These are phyloP conservation scores for Pemphredon lugubris DNA, from an alignment of 2,888 invertebrate species.

Conservation along the genomic window DNA sequence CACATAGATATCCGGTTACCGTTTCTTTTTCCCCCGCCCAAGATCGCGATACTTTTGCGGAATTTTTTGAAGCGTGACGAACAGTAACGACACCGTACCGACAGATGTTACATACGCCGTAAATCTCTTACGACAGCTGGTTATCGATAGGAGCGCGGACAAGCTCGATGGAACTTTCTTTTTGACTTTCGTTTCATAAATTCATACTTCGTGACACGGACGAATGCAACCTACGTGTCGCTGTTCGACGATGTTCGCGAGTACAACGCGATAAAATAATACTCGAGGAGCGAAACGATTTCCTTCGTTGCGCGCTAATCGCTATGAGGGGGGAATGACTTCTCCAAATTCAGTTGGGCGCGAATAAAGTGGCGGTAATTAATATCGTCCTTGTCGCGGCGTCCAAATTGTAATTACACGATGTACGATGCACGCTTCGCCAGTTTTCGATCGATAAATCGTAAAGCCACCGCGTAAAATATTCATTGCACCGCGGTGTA, in stretches of 20 bases:
- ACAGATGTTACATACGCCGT: slow-evolving; percentile 36
- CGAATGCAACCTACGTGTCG: slow-evolving; percentile 37
- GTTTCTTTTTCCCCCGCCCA: background rate
- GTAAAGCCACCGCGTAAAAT: background rate
- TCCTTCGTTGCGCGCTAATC: too few species aligned
- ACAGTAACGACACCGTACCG: slow-evolving; percentile 20
- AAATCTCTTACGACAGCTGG: slow-evolving; percentile 42
- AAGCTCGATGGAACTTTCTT: slow-evolving; percentile 15
- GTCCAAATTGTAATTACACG: too few species aligned
- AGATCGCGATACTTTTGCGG: slow-evolving; percentile 1
- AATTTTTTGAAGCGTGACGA: slow-evolving; percentile 26
- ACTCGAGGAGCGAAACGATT: too few species aligned
- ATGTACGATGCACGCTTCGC: too few species aligned
- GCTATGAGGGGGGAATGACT: too few species aligned
- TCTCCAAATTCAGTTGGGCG: too few species aligned
- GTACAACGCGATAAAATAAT: too few species aligned
- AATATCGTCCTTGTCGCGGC: too few species aligned
- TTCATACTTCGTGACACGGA: slow-evolving; percentile 16
- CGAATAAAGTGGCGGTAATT: too few species aligned
- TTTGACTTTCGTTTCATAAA: slow-evolving; percentile 38
- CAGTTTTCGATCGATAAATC: background rate
- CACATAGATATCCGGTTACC: background rate
- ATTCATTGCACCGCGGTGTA: background rate
- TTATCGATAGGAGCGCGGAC: slow-evolving; percentile 35
- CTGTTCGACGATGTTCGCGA: slow-evolving; percentile 17